A percentile compares a stretch with the other conserved stretches of the same genome.
Evolutionary conservation across 1,140 invertebrate genomes (phyloP).

Genomic region (Spodoptera litura): DNA sequence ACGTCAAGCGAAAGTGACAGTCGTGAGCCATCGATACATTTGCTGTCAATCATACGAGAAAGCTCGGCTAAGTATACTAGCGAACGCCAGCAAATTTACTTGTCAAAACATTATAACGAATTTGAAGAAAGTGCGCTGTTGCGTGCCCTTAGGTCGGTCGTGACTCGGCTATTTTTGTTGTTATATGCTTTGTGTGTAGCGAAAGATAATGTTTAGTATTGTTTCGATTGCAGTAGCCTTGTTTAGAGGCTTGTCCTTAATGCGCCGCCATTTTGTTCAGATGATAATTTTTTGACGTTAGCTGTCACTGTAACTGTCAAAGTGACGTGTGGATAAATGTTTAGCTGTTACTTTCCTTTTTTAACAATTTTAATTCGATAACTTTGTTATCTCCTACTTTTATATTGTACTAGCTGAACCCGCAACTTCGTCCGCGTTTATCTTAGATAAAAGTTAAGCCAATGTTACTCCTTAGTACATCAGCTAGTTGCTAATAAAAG

Average conservation of each 20-base stretch:
- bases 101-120: constrained; percentile 70
- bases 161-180: constrained; percentile 45
- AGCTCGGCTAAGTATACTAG: constrained; percentile 47
- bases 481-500: no score
- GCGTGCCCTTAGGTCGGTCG: constrained; percentile 39
- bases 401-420: no score
- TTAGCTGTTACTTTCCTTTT: neutral
- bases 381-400: no score
- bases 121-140: constrained; percentile 53
- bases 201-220: constrained; percentile 4
- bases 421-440: no score
- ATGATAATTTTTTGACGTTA: no score
- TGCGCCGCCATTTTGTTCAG: no score
- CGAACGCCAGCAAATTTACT: constrained; percentile 61
- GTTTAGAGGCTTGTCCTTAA: neutral
- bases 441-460: no score
- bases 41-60: constrained; percentile 66
- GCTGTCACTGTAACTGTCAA: no score
- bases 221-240: constrained; percentile 3
- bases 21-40: constrained; percentile 55
- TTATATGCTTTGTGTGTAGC: neutral
- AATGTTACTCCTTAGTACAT: no score
- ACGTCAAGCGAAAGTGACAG: constrained; percentile 57
- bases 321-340: no score
- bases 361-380: no score